Evolutionary conservation across 1,140 invertebrate species (phyloP).

Genomic region (Drosophila santomea): DNA sequence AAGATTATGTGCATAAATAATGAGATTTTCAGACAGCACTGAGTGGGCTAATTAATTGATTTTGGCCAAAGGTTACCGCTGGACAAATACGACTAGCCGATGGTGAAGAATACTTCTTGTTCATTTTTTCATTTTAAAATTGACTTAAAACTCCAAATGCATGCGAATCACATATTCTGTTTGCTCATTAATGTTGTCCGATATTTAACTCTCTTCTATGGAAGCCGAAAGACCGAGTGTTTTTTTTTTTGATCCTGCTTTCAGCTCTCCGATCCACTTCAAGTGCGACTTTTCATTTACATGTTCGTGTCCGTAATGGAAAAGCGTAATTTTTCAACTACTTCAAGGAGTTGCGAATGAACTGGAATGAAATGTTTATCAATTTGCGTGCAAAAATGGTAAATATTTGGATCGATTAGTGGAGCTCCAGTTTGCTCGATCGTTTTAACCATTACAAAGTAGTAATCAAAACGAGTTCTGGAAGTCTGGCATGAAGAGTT

Average conservation of each 20-base stretch:
- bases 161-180: not conserved
- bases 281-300: slow-evolving; percentile 11
- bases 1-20: slow-evolving; percentile 58
- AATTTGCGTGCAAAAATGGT: slow-evolving; percentile 38
- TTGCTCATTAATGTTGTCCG: slow-evolving; percentile 4
- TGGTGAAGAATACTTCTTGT: slow-evolving; percentile 1
- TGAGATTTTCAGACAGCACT: slow-evolving; percentile 47
- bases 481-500: not conserved
- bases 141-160: not conserved
- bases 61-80: slow-evolving; percentile 40
- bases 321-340: slow-evolving; percentile 18
- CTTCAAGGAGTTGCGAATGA: slow-evolving; percentile 9
- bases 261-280: slow-evolving; percentile 8
- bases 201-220: not conserved
- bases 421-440: slow-evolving; percentile 6
- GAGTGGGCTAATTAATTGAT: slow-evolving; percentile 56
- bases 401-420: slow-evolving; percentile 44
- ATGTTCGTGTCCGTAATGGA: slow-evolving; percentile 32
- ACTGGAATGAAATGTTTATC: slow-evolving; percentile 38
- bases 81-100: slow-evolving; percentile 15
- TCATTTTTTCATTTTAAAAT: not conserved
- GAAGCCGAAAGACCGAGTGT: not conserved
- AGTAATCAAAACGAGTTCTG: slow-evolving; percentile 13
- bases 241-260: not conserved
- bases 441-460: slow-evolving; percentile 1